phyloP scores from a whole-genome alignment of 2,797 vertebrate species.

The Sardinella longiceps region DNA sequence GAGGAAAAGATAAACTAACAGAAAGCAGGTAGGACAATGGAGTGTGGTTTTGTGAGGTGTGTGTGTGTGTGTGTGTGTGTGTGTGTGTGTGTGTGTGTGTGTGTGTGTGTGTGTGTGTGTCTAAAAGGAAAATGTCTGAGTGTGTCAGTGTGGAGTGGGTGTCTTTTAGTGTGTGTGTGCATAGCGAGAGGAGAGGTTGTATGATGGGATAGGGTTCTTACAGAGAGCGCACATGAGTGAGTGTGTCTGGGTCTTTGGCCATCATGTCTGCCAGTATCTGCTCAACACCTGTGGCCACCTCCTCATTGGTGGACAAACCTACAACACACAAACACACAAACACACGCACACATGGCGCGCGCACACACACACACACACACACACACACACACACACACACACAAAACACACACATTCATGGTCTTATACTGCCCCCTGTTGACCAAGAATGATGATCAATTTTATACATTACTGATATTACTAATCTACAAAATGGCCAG shows the following conservation, averaged over 20 bases:
- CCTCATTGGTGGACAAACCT: constrained; percentile 78
- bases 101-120: background rate
- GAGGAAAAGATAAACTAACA: background rate
- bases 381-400: constrained; percentile 13
- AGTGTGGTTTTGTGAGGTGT: background rate
- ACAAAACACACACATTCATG: background rate
- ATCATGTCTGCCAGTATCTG: constrained; percentile 96
- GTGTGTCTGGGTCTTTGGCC: constrained; percentile 92
- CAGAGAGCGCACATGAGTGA: constrained; percentile 86
- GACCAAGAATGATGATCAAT: background rate
- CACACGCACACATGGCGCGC: background rate
- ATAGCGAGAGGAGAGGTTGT: background rate
- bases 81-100: background rate
- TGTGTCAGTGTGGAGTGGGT: background rate
- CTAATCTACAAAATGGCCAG: too few species aligned
- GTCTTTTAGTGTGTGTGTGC: background rate
- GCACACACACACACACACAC: background rate
- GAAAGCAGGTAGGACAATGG: background rate
- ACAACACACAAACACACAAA: constrained; percentile 26
- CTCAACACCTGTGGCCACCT: constrained; percentile 88
- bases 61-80: background rate
- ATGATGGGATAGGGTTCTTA: constrained; percentile 67
- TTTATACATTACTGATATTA: too few species aligned
- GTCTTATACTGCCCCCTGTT: constrained; percentile 2
- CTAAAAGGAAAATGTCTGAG: background rate